These are phyloP conservation scores for Nycticorax nycticorax DNA, from an alignment of 2,113 vertebrate genomes.

Conservation along the genomic window DNA sequence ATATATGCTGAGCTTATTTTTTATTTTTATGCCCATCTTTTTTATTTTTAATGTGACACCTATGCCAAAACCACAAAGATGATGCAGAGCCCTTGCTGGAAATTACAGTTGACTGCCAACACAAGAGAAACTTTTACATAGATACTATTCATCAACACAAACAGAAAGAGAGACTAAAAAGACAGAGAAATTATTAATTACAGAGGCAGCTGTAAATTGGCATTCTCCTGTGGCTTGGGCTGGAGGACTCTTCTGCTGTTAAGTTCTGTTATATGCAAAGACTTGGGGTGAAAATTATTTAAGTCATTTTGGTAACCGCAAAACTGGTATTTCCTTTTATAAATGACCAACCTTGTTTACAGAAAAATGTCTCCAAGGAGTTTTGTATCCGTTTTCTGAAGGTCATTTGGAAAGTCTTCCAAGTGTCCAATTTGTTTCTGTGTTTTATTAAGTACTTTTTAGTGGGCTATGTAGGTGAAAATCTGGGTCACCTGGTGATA, in stretches of 20 bases:
- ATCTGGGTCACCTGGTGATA: not conserved
- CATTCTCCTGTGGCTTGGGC: not conserved
- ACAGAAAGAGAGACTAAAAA: not conserved
- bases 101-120: not conserved
- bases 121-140: not conserved
- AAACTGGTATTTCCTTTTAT: not conserved
- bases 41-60: slow-evolving; percentile 2
- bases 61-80: not conserved
- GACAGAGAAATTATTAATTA: not conserved
- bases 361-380: not conserved
- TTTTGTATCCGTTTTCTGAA: slow-evolving; percentile 1
- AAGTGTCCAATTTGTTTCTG: not conserved
- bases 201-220: not conserved
- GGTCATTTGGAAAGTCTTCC: slow-evolving; percentile 11
- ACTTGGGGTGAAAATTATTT: not conserved
- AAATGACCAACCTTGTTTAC: slow-evolving; percentile 10
- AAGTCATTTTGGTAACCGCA: not conserved
- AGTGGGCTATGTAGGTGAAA: not conserved
- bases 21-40: not conserved
- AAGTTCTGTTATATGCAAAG: not conserved
- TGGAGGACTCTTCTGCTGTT: not conserved
- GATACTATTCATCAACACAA: not conserved
- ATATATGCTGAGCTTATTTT: not conserved
- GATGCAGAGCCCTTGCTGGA: not conserved
- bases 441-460: not conserved